A percentile compares a stretch with the other conserved stretches of the same genome.
Conservation (phyloP, 2,797 vertebrate genomes). For the Tapirus indicus region DNA sequence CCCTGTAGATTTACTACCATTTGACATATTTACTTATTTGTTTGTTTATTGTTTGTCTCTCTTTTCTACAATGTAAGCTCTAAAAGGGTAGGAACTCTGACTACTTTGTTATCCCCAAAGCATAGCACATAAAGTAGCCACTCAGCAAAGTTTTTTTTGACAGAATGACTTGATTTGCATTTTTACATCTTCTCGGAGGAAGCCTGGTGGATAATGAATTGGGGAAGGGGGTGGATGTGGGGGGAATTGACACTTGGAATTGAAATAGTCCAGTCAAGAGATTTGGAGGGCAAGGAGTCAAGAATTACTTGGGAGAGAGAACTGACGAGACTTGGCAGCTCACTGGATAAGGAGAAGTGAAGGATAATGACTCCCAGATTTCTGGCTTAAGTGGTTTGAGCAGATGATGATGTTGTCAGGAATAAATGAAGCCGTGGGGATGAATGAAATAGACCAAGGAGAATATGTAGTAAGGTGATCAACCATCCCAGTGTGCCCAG, state of each 20-base stretch:
- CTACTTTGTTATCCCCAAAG: conserved; percentile 27
- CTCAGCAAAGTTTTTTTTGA: conserved; percentile 36
- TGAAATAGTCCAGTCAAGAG: conserved; percentile 31
- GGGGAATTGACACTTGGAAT: conserved; percentile 20
- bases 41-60: neutral
- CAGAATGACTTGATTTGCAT: conserved; percentile 26
- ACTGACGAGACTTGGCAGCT: conserved; percentile 48
- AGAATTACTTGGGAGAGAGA: conserved; percentile 58
- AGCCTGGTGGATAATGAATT: neutral
- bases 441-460: conserved; percentile 58
- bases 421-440: conserved; percentile 17
- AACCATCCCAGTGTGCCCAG: neutral
- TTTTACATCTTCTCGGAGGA: conserved; percentile 47
- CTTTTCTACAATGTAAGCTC: conserved; percentile 14
- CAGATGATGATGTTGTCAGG: conserved; percentile 38
- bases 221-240: neutral
- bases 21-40: neutral
- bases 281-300: conserved; percentile 42
- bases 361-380: conserved; percentile 59
- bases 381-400: conserved; percentile 31
- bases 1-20: neutral
- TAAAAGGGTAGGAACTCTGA: neutral
- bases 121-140: neutral
- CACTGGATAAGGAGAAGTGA: neutral
- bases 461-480: neutral